Percentiles rank a stretch among this genome's conserved stretches.
phyloP scores from a whole-genome alignment of 2,888 invertebrate genomes.

The Pristionchus entomophagus region DNA sequence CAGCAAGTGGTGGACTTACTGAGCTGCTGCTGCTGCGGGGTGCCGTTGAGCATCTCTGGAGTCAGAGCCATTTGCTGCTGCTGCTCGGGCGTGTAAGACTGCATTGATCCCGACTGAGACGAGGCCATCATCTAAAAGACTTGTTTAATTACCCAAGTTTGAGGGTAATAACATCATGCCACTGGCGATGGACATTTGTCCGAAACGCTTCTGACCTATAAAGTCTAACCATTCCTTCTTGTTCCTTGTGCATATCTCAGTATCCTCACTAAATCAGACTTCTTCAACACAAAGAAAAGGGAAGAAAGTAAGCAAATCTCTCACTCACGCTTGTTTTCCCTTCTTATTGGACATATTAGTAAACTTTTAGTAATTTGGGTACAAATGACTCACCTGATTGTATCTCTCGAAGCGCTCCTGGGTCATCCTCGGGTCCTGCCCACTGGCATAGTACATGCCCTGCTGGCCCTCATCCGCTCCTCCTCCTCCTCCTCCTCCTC shows the following conservation, averaged over 20 bases:
- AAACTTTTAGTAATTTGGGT: too few species aligned
- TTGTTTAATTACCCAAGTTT: too few species aligned
- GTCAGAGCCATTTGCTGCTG: slow-evolving; percentile 14
- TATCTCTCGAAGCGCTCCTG: slow-evolving; percentile 6
- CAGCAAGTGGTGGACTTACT: background rate
- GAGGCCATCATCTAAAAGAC: background rate
- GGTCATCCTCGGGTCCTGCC: background rate
- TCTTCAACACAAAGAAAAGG: too few species aligned
- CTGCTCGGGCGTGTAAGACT: background rate
- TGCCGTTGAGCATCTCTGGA: background rate
- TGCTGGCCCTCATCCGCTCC: background rate
- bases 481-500: background rate
- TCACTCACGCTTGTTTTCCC: too few species aligned
- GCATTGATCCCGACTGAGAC: background rate
- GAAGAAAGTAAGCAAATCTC: too few species aligned
- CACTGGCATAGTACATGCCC: background rate
- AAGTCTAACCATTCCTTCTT: too few species aligned
- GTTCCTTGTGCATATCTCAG: too few species aligned
- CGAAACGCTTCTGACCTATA: too few species aligned
- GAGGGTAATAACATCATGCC: too few species aligned
- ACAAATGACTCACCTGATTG: background rate
- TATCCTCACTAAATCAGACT: too few species aligned
- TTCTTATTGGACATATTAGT: too few species aligned
- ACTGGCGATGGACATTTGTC: too few species aligned
- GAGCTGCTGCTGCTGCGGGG: background rate